Conservation (phyloP, 2,888 invertebrate species). For the Eupithecia abbreviata region DNA sequence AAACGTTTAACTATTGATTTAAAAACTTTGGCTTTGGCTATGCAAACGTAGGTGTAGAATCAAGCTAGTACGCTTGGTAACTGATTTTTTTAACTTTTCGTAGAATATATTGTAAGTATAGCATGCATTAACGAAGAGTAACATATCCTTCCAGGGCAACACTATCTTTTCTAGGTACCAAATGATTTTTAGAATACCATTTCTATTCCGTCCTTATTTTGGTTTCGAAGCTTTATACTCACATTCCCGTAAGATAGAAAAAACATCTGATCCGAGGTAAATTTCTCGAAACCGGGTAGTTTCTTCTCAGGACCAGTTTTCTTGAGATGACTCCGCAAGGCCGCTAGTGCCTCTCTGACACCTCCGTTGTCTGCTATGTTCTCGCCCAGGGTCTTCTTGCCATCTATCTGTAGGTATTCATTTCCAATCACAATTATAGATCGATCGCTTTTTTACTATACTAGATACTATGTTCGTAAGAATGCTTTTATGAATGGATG, state of each 20-base stretch:
- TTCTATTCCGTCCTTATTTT: background rate
- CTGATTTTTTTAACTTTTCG: too few species aligned
- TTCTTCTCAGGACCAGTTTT: slow-evolving; percentile 84
- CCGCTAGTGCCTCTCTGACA: slow-evolving; percentile 88
- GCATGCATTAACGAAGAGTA: background rate
- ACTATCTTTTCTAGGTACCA: background rate
- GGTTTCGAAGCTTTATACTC: slow-evolving; percentile 56
- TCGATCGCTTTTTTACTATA: background rate
- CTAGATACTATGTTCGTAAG: background rate
- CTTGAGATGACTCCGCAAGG: slow-evolving; percentile 85
- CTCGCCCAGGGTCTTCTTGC: slow-evolving; percentile 89
- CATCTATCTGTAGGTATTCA: slow-evolving; percentile 84
- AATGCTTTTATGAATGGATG: background rate
- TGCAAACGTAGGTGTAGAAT: background rate
- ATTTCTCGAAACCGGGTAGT: slow-evolving; percentile 89
- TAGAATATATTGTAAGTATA: background rate
- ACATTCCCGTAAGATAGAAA: slow-evolving; percentile 93
- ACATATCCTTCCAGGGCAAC: background rate
- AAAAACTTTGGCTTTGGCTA: background rate
- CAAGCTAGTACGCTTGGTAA: too few species aligned
- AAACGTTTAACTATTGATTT: too few species aligned
- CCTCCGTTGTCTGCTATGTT: slow-evolving; percentile 94
- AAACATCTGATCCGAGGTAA: slow-evolving; percentile 89
- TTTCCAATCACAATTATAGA: background rate
- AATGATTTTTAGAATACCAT: background rate